phyloP scores from a whole-genome alignment of 2,888 invertebrate species.

The Hecatera dysodea region DNA sequence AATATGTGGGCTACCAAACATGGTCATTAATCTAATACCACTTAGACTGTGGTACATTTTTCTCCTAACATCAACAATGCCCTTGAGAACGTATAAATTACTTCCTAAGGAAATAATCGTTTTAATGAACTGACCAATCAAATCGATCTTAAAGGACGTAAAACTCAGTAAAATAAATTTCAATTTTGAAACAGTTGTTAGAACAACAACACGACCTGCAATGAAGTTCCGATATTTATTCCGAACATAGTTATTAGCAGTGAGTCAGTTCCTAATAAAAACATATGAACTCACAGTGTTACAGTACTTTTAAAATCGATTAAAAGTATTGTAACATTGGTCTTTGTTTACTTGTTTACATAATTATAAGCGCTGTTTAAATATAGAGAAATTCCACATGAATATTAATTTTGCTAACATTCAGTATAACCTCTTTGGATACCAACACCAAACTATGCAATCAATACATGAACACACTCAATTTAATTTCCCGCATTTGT shows the following conservation, averaged over 20 bases:
- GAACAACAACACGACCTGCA: too few relatives aligned
- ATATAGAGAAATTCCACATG: too few relatives aligned
- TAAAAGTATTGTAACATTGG: too few relatives aligned
- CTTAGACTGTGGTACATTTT: slow-evolving; percentile 31
- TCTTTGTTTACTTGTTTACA: too few relatives aligned
- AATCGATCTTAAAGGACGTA: neutral
- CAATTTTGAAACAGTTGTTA: too few relatives aligned
- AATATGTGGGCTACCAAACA: slow-evolving; percentile 34
- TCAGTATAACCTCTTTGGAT: neutral
- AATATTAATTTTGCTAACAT: neutral
- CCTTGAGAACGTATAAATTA: slow-evolving; percentile 28
- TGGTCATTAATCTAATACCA: slow-evolving; percentile 50
- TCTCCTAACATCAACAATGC: slow-evolving; percentile 11
- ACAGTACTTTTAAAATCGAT: too few relatives aligned
- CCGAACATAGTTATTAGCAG: too few relatives aligned
- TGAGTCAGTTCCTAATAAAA: too few relatives aligned
- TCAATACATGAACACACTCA: slow-evolving; percentile 25
- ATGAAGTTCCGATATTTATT: too few relatives aligned
- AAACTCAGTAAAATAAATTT: too few relatives aligned
- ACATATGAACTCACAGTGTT: too few relatives aligned
- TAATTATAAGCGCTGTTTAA: too few relatives aligned
- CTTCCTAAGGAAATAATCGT: slow-evolving; percentile 17
- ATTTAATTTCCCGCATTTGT: slow-evolving; percentile 30
- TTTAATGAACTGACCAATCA: slow-evolving; percentile 5
- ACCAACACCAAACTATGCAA: slow-evolving; percentile 8